Conservation (phyloP, 2,113 vertebrate genomes). For the Nothobranchius kuhntae region DNA sequence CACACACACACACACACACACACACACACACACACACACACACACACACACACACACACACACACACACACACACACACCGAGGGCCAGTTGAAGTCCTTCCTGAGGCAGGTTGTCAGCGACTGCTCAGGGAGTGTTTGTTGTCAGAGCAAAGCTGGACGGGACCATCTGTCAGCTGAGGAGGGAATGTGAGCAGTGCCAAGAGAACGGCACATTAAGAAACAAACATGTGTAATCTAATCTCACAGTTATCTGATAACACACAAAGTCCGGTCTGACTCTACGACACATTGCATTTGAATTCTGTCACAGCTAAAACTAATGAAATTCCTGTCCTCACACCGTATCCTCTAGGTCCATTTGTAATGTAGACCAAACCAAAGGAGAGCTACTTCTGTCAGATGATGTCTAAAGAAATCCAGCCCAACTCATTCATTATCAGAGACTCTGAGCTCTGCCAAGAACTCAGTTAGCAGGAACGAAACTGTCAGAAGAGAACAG, state of each 20-base stretch:
- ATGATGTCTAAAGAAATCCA: slow-evolving; percentile 9
- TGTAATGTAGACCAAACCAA: slow-evolving; percentile 12
- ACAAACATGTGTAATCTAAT: slow-evolving; percentile 30
- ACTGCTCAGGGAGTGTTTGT: slow-evolving; percentile 69
- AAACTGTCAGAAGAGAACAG: not conserved
- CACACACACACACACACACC: slow-evolving; percentile 26
- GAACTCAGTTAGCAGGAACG: not conserved
- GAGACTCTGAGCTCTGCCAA: not conserved
- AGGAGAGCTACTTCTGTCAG: not conserved
- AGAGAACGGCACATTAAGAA: slow-evolving; percentile 19
- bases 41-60: slow-evolving; percentile 14
- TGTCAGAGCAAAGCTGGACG: slow-evolving; percentile 64
- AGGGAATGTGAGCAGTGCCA: slow-evolving; percentile 32
- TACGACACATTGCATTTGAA: not conserved
- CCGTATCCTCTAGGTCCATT: not conserved
- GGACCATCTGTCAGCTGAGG: slow-evolving; percentile 64
- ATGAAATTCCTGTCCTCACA: slow-evolving; percentile 1
- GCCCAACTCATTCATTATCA: slow-evolving; percentile 9
- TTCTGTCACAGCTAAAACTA: slow-evolving; percentile 17
- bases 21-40: slow-evolving; percentile 23
- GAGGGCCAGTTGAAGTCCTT: slow-evolving; percentile 37
- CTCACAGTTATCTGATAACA: slow-evolving; percentile 19
- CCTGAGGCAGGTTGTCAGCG: slow-evolving; percentile 65
- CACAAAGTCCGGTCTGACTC: not conserved
- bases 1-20: slow-evolving; percentile 28